Conservation (phyloP, 2,797 vertebrate genomes). For the Cirrhinus molitorella region DNA sequence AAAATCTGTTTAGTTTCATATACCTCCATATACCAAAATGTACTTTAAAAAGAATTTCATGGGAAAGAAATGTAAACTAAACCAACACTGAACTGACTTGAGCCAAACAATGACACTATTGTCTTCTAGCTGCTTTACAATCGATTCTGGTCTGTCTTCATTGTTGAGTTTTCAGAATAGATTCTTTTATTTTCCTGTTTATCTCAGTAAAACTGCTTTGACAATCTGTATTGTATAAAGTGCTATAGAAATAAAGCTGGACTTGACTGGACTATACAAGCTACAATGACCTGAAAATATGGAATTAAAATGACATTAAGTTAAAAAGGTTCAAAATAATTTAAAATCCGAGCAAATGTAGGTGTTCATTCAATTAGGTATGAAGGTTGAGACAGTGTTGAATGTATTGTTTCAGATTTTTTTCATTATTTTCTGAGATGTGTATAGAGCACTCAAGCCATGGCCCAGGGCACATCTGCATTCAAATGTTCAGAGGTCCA, state of each 20-base stretch:
- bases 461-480: slow-evolving; percentile 4
- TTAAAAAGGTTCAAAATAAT: neutral
- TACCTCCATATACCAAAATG: no score
- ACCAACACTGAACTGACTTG: no score
- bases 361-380: neutral
- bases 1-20: no score
- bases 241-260: neutral
- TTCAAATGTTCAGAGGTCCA: neutral
- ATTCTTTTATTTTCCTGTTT: neutral
- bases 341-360: neutral
- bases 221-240: neutral
- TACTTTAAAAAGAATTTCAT: no score
- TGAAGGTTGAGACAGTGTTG: neutral
- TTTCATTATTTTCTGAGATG: neutral
- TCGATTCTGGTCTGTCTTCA: no score
- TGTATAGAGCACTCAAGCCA: neutral
- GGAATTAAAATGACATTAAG: neutral
- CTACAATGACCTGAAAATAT: neutral
- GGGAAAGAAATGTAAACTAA: no score
- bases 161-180: no score
- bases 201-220: neutral
- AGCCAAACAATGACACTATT: no score
- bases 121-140: no score
- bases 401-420: neutral
- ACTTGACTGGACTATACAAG: neutral